Percentiles rank a stretch among this genome's conserved stretches.
Conservation (phyloP, 2,797 vertebrate genomes). For the Sebastiscus tertius region DNA sequence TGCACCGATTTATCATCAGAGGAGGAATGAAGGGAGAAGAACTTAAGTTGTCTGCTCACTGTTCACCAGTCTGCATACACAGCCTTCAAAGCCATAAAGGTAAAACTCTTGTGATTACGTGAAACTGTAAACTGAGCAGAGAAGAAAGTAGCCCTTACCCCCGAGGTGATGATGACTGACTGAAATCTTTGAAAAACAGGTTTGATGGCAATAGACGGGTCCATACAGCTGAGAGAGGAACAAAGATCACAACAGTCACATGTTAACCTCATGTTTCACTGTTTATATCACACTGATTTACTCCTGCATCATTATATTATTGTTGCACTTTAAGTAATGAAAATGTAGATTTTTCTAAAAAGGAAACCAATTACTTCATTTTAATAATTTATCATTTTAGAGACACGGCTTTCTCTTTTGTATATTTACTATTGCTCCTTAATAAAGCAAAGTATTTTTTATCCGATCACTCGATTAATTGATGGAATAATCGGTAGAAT, state of each 20-base stretch:
- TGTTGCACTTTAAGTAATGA: neutral
- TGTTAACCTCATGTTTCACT: neutral
- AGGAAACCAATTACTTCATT: no score
- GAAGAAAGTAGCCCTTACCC: constrained; percentile 78
- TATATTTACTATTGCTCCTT: no score
- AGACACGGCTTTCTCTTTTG: no score
- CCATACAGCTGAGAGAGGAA: constrained; percentile 88
- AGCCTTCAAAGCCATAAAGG: neutral
- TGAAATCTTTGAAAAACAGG: constrained; percentile 94
- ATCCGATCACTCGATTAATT: no score
- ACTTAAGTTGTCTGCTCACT: neutral
- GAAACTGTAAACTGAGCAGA: neutral
- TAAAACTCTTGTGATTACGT: neutral
- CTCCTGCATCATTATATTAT: neutral
- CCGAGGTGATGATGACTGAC: constrained; percentile 93
- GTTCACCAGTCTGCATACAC: rapidly evolving
- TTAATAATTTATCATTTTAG: no score
- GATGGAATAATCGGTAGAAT: no score
- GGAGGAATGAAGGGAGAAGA: neutral
- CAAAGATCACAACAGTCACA: neutral
- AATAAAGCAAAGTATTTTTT: no score
- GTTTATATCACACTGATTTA: neutral
- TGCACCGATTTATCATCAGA: neutral
- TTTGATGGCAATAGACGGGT: constrained; percentile 94
- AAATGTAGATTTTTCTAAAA: no score